phyloP scores from a whole-genome alignment of 2,888 invertebrate species.

The Pandemis corylana region DNA sequence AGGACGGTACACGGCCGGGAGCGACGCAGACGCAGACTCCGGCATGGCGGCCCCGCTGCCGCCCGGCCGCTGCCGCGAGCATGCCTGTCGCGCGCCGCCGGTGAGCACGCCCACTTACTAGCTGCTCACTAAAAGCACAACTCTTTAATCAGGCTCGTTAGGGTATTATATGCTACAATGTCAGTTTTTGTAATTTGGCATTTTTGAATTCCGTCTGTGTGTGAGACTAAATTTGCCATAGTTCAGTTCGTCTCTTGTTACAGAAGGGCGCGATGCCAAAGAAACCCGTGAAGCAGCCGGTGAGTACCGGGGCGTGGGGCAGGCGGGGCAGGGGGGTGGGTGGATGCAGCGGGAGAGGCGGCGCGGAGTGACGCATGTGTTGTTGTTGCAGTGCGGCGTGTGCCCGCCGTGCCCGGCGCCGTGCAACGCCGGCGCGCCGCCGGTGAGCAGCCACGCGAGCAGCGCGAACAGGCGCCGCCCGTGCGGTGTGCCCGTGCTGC shows the following conservation, averaged over 20 bases:
- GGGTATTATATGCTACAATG: too few species aligned
- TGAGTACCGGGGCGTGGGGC: constrained; percentile 53
- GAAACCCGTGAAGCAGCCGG: constrained; percentile 69
- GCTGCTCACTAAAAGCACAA: too few species aligned
- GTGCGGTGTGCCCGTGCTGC: too few species aligned
- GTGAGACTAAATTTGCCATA: too few species aligned
- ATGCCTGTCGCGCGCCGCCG: constrained; percentile 2
- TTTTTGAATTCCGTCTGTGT: too few species aligned
- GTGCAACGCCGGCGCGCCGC: constrained; percentile 74
- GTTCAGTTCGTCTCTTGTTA: background rate
- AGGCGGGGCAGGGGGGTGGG: background rate
- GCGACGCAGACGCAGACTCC: background rate
- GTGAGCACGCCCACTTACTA: background rate
- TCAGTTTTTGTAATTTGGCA: too few species aligned
- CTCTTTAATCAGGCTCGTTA: too few species aligned
- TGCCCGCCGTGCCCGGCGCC: constrained; percentile 77
- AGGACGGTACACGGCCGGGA: background rate
- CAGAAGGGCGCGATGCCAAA: constrained; percentile 66
- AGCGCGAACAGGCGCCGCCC: too few species aligned
- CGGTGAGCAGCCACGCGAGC: constrained; percentile 57
- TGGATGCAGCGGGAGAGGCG: background rate
- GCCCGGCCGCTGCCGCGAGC: background rate
- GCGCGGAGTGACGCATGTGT: constrained; percentile 12
- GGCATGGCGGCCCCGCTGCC: background rate
- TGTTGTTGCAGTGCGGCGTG: constrained; percentile 69